These are phyloP conservation scores for Oreochromis mossambicus DNA, from an alignment of 2,797 vertebrate genomes.

Conservation along the genomic window DNA sequence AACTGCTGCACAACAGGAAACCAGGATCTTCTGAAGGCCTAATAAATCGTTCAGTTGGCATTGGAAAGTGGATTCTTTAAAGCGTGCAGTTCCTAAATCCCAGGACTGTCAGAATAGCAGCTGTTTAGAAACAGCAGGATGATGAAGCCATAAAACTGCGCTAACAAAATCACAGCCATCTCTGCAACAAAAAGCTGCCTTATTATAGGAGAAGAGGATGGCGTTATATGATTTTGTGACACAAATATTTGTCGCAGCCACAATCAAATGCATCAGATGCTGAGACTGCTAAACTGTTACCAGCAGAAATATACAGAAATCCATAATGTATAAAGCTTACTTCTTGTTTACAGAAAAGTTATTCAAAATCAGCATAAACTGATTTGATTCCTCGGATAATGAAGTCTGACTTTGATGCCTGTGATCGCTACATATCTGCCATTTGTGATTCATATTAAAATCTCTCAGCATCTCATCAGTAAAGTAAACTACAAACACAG, in stretches of 20 bases:
- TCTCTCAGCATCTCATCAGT: not conserved
- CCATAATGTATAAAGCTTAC: not conserved
- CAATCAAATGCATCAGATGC: not conserved
- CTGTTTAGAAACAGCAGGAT: not conserved
- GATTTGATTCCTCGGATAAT: not conserved
- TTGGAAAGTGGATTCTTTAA: not conserved
- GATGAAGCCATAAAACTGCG: not conserved
- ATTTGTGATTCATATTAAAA: not conserved
- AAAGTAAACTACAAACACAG: not conserved
- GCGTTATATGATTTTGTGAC: not conserved
- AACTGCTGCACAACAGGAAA: not conserved
- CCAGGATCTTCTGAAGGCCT: not conserved
- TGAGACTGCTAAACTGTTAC: not conserved
- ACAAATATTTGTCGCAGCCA: not conserved
- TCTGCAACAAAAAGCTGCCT: not conserved
- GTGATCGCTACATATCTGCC: not conserved
- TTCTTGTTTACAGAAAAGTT: not conserved
- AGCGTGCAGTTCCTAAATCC: not conserved
- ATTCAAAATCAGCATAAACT: not conserved
- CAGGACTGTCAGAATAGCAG: not conserved
- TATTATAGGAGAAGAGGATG: not conserved
- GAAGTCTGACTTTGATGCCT: not conserved
- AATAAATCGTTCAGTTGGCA: not conserved
- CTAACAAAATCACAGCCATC: not conserved
- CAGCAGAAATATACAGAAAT: not conserved